phyloP scores from a whole-genome alignment of 2,888 invertebrate genomes.

The Junonia oenone region DNA sequence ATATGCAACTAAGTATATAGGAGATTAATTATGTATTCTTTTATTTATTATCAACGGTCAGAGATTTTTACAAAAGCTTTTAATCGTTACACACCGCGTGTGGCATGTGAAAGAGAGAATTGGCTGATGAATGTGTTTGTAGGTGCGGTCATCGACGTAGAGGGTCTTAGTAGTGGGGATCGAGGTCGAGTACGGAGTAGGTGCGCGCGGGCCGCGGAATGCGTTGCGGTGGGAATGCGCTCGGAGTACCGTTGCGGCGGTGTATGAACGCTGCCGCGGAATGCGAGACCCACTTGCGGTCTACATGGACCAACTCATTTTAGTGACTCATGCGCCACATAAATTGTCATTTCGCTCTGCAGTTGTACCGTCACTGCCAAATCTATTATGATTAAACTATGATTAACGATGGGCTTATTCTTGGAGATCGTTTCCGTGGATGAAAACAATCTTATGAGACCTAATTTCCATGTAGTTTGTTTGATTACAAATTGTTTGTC shows the following conservation, averaged over 20 bases:
- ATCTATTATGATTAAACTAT: neutral
- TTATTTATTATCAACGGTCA: neutral
- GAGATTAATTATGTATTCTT: neutral
- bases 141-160: slow-evolving; percentile 39
- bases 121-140: slow-evolving; percentile 43
- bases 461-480: neutral
- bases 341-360: slow-evolving; percentile 34
- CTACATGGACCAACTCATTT: slow-evolving; percentile 50
- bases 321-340: slow-evolving; percentile 62
- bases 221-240: slow-evolving; percentile 73
- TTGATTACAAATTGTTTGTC: too few species aligned
- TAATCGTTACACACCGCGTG: slow-evolving; percentile 10
- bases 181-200: slow-evolving; percentile 54
- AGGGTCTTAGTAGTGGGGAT: slow-evolving; percentile 37
- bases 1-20: neutral
- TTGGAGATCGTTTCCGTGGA: neutral
- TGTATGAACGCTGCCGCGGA: slow-evolving; percentile 51
- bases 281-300: slow-evolving; percentile 73
- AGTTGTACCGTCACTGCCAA: neutral
- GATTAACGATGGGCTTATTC: neutral
- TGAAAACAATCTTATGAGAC: neutral
- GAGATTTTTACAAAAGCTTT: neutral
- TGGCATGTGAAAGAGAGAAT: slow-evolving; percentile 38
- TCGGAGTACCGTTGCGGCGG: slow-evolving; percentile 72
- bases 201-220: slow-evolving; percentile 55